These are phyloP conservation scores for Metacarcinus magister DNA, from an alignment of 2,888 invertebrate genomes.

Conservation along the genomic window DNA sequence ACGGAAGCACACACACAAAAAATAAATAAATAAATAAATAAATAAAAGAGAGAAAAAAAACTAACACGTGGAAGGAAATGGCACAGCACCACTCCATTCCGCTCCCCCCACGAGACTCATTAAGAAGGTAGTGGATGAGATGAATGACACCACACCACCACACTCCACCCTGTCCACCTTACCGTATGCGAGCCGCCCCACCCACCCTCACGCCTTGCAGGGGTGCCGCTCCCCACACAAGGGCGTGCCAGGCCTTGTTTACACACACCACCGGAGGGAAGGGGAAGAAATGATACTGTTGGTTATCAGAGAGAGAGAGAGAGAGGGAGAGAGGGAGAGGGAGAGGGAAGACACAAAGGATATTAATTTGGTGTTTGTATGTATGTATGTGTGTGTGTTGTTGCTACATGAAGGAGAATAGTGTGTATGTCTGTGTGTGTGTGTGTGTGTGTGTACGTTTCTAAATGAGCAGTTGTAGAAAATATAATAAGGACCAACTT, in stretches of 20 bases:
- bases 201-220: neutral
- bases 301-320: neutral
- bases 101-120: neutral
- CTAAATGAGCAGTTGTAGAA: too few relatives aligned
- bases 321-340: neutral
- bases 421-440: slow-evolving; percentile 26
- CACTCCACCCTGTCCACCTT: slow-evolving; percentile 12
- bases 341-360: neutral
- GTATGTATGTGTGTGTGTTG: neutral
- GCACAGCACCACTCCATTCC: neutral
- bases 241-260: too few relatives aligned
- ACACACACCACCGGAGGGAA: too few relatives aligned
- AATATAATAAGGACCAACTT: too few relatives aligned
- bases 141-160: neutral
- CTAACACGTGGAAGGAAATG: neutral
- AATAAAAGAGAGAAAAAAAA: neutral
- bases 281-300: neutral
- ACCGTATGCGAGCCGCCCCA: neutral
- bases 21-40: neutral
- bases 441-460: neutral
- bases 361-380: neutral
- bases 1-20: neutral
- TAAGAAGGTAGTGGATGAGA: neutral
- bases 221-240: neutral
- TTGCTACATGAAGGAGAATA: neutral